Conservation (phyloP, 2,113 vertebrate species). For the Gallinago jamesoni region DNA sequence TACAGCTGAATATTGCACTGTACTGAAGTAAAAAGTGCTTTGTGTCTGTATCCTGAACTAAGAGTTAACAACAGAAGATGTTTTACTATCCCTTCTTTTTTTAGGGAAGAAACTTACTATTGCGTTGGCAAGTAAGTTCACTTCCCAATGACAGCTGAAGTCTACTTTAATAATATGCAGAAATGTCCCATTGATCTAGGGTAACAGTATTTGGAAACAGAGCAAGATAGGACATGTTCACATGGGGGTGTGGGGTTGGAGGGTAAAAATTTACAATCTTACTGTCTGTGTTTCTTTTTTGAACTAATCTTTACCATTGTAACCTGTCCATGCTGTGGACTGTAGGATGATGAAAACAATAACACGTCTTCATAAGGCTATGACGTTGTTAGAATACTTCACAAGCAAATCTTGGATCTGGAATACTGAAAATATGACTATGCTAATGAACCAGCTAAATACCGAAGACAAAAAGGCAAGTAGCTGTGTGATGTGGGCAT, state of each 20-base stretch:
- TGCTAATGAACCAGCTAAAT: slow-evolving; percentile 90
- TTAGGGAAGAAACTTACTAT: neutral
- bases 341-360: slow-evolving; percentile 99
- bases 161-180: slow-evolving; percentile 58
- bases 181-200: slow-evolving; percentile 59
- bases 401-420: slow-evolving; percentile 98
- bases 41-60: neutral
- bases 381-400: slow-evolving; percentile 97
- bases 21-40: neutral
- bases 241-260: neutral
- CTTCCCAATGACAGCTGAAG: neutral
- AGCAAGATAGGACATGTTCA: neutral
- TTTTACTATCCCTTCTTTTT: neutral
- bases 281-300: neutral
- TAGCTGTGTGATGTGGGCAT: neutral
- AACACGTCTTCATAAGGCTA: slow-evolving; percentile 92
- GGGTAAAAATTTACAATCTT: neutral
- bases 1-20: neutral
- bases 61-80: neutral
- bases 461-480: slow-evolving; percentile 93
- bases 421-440: slow-evolving; percentile 93
- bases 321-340: slow-evolving; percentile 40
- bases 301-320: slow-evolving; percentile 2
- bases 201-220: neutral
- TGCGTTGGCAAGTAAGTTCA: neutral